These are phyloP conservation scores for Pristionchus mayeri DNA, from an alignment of 2,888 invertebrate genomes.

Conservation along the genomic window DNA sequence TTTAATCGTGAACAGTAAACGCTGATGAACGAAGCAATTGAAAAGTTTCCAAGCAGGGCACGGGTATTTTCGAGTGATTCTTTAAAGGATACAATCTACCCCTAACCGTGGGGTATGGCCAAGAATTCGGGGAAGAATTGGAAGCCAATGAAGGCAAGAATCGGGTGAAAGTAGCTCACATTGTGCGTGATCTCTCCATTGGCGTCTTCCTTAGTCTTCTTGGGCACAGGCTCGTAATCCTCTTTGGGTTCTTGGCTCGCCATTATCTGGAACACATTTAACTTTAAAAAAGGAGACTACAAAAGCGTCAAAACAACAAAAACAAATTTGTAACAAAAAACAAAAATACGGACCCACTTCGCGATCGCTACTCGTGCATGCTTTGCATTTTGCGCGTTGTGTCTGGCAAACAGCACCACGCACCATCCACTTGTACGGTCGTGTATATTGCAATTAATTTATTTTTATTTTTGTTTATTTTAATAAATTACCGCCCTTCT, in stretches of 20 bases:
- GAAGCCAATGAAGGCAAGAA: not conserved
- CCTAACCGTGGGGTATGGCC: too few species aligned
- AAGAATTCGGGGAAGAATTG: too few species aligned
- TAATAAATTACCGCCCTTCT: not conserved
- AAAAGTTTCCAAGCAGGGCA: too few species aligned
- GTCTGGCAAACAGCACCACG: too few species aligned
- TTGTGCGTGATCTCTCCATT: not conserved
- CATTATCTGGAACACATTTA: not conserved
- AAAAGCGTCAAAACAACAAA: not conserved
- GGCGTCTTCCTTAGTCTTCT: not conserved
- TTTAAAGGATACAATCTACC: too few species aligned
- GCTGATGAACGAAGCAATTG: too few species aligned
- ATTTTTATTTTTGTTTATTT: not conserved
- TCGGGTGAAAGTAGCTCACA: not conserved
- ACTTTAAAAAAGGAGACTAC: too few species aligned
- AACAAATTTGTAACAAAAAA: too few species aligned
- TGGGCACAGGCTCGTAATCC: not conserved
- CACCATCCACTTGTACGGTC: too few species aligned
- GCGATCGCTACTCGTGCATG: not conserved
- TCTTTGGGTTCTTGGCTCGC: constrained; percentile 16
- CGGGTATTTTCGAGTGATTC: too few species aligned
- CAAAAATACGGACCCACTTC: not conserved
- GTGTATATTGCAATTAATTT: not conserved
- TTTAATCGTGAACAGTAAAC: too few species aligned
- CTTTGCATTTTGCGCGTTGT: not conserved